Conservation (phyloP, 2,113 vertebrate genomes). For the Herpailurus yagouaroundi region DNA sequence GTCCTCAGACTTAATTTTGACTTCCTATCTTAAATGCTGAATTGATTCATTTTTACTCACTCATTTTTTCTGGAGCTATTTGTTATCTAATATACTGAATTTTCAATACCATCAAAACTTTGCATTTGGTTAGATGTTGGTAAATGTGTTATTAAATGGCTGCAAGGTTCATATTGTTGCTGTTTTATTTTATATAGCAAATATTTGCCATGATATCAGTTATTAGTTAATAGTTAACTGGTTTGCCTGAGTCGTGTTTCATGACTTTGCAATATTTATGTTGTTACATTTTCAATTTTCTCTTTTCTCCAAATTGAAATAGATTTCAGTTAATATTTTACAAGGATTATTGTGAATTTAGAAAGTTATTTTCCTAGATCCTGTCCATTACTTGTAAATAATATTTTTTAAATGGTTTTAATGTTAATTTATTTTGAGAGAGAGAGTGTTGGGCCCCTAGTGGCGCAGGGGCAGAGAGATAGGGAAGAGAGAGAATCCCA, state of each 20-base stretch:
- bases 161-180: slow-evolving; percentile 81
- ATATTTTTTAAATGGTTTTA: background rate
- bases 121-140: background rate
- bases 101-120: background rate
- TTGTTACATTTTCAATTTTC: background rate
- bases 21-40: background rate
- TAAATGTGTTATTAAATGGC: background rate
- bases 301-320: background rate
- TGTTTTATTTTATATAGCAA: slow-evolving; percentile 82
- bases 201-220: slow-evolving; percentile 77
- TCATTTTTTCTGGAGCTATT: background rate
- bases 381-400: background rate
- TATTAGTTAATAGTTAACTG: slow-evolving; percentile 49
- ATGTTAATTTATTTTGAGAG: no score
- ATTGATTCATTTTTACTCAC: background rate
- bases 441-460: no score
- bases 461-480: no score
- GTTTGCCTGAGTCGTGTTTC: background rate
- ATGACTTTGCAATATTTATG: slow-evolving; percentile 24
- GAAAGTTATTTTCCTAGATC: background rate
- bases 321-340: background rate
- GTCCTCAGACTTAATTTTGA: background rate
- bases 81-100: background rate
- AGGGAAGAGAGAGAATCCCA: no score
- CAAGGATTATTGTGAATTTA: background rate